These are phyloP conservation scores for Drosophila leontia DNA, from an alignment of 1,140 invertebrate species.

Conservation along the genomic window DNA sequence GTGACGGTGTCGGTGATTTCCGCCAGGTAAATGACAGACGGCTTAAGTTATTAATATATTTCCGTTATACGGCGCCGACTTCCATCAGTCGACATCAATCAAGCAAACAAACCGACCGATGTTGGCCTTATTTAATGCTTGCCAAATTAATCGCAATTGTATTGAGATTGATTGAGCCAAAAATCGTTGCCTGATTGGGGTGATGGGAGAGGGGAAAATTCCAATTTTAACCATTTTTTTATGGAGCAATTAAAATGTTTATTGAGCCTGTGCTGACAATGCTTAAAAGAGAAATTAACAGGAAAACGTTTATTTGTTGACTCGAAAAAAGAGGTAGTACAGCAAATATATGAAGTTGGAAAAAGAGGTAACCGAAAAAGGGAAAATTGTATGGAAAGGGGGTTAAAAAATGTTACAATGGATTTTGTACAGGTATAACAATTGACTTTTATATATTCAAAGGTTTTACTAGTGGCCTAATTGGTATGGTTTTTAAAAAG, in stretches of 20 bases:
- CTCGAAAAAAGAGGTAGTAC: not conserved
- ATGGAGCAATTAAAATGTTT: slow-evolving; percentile 65
- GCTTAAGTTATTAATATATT: slow-evolving; percentile 69
- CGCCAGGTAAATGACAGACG: slow-evolving; percentile 54
- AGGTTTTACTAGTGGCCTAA: not conserved
- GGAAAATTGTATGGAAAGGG: not conserved
- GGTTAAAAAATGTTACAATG: not conserved
- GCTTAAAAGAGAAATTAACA: slow-evolving; percentile 44
- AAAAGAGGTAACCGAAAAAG: not conserved
- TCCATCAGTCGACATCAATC: slow-evolving; percentile 55
- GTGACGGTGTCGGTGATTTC: slow-evolving; percentile 36
- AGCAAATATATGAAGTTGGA: slow-evolving; percentile 9
- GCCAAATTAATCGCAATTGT: slow-evolving; percentile 66
- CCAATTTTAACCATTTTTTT: slow-evolving; percentile 22
- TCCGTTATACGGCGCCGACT: slow-evolving; percentile 18
- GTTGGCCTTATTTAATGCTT: slow-evolving; percentile 35
- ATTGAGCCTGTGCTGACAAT: slow-evolving; percentile 41
- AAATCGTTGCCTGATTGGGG: slow-evolving; percentile 10
- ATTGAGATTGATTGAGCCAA: slow-evolving; percentile 66
- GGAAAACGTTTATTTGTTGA: slow-evolving; percentile 30
- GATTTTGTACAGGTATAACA: not conserved
- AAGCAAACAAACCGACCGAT: slow-evolving; percentile 35
- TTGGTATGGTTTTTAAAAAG: not conserved
- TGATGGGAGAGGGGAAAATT: slow-evolving; percentile 2
- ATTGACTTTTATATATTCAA: not conserved